phyloP scores from a whole-genome alignment of 2,797 vertebrate species.

The Anomalospiza imberbis region DNA sequence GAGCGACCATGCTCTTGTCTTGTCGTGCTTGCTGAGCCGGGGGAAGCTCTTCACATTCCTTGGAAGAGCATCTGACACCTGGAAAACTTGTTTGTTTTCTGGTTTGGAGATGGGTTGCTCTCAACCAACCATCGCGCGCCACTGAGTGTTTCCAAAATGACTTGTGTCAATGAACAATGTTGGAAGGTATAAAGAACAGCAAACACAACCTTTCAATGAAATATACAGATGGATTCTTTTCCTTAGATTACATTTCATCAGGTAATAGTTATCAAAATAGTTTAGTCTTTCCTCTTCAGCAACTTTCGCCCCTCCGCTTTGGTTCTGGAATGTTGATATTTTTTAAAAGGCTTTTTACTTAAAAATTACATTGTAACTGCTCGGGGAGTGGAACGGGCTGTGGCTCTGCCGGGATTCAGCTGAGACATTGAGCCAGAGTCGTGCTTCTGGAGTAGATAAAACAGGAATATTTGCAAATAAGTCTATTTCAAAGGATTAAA shows the following conservation, averaged over 20 bases:
- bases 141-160: accelerated
- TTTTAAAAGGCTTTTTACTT: neutral
- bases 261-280: neutral
- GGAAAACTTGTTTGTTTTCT: neutral
- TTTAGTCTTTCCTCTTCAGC: neutral
- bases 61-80: neutral
- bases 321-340: neutral
- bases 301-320: neutral
- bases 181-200: neutral
- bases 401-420: neutral
- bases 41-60: neutral
- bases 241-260: neutral
- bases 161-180: neutral
- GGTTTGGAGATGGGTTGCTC: neutral
- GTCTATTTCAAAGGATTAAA: neutral
- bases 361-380: neutral
- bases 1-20: neutral
- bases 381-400: accelerated
- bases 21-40: neutral
- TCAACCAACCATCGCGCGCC: accelerated
- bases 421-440: accelerated
- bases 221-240: neutral
- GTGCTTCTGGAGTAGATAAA: neutral
- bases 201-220: neutral
- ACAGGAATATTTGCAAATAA: neutral